Evolutionary conservation across 2,888 invertebrate species (phyloP).

Genomic region (Metopia argyrocephala): DNA sequence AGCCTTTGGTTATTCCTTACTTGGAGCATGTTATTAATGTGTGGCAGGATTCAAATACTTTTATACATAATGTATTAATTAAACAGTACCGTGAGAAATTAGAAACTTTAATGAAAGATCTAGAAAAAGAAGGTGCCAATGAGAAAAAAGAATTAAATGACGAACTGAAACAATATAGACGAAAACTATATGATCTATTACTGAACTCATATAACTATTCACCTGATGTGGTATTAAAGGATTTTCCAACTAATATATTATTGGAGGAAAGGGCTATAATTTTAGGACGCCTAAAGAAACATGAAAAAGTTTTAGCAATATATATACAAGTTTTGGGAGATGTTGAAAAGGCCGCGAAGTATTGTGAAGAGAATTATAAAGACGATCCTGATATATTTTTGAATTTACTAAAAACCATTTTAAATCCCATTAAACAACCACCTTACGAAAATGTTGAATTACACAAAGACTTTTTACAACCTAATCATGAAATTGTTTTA

Average conservation of each 20-base stretch:
- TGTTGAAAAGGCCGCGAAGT: slow-evolving; percentile 88
- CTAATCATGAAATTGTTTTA: slow-evolving; percentile 89
- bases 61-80: slow-evolving; percentile 94
- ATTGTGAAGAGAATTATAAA: slow-evolving; percentile 87
- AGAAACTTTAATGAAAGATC: slow-evolving; percentile 77
- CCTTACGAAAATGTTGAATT: slow-evolving; percentile 76
- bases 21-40: slow-evolving; percentile 94
- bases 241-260: slow-evolving; percentile 90
- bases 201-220: slow-evolving; percentile 89
- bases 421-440: slow-evolving; percentile 79
- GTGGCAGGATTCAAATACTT: slow-evolving; percentile 91
- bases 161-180: slow-evolving; percentile 77
- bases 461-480: slow-evolving; percentile 83
- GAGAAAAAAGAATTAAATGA: slow-evolving; percentile 65
- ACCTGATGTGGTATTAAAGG: slow-evolving; percentile 90
- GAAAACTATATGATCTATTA: slow-evolving; percentile 87
- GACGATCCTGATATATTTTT: slow-evolving; percentile 75
- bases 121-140: slow-evolving; percentile 63
- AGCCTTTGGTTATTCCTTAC: slow-evolving; percentile 91
- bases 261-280: slow-evolving; percentile 97
- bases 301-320: slow-evolving; percentile 95
- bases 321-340: slow-evolving; percentile 94
- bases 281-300: slow-evolving; percentile 91
- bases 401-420: slow-evolving; percentile 78
- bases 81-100: slow-evolving; percentile 92